Base-by-base conservation (phyloP, 2,888 invertebrate species). In the Phlogophora meticulosa region DNA sequence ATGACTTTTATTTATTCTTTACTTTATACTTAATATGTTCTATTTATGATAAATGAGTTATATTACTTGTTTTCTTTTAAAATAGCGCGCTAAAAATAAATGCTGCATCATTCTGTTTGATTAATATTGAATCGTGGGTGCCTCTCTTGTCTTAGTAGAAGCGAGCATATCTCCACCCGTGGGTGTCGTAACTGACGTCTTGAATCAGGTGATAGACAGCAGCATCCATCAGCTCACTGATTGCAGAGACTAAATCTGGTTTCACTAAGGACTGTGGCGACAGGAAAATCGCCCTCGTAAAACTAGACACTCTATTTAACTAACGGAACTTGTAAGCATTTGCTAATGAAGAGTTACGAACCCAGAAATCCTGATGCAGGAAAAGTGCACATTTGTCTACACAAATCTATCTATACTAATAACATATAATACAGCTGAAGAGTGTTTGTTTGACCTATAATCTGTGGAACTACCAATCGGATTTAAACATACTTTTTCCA, bases 1-100 rank as follows among this genome's bases (percentile, higher is more conserved):
- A 68, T 60, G 51, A 58, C 52, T 64, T 49, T 76, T 67, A 60
- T 65, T 68, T 28, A 28, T 65, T 67, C 38, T 56, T 60, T 57
- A 46, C 34, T 56, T 51, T 78, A 55, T 43, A 11, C 48, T 57
- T 57, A 28, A 28, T 28, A 56, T 34, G 52, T 70, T 51, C 66
- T 67, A 57, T 76, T 53, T 49, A 40, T 76, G 43, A 59, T 59
- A 56, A 56, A 76, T 62, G 38, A 32, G 22, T 40, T 40, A 51
- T 68, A 56, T 22, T 24, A 46, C 45, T 48, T 46, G 45, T 65
- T 73, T 61, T 46, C 10, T 58, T 76, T 51, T 42, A 38, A 38
- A 58, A 66, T 66, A 20, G 24, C 20, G 15, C 40, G 61, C 51
- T 67, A 45, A 66, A 48, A 48, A 59, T 66, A 78, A 59, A 62